Percentiles rank a stretch among this genome's conserved stretches.
Evolutionary conservation across 1,140 invertebrate genomes (phyloP).

Genomic region (Drosophila grimshawi): DNA sequence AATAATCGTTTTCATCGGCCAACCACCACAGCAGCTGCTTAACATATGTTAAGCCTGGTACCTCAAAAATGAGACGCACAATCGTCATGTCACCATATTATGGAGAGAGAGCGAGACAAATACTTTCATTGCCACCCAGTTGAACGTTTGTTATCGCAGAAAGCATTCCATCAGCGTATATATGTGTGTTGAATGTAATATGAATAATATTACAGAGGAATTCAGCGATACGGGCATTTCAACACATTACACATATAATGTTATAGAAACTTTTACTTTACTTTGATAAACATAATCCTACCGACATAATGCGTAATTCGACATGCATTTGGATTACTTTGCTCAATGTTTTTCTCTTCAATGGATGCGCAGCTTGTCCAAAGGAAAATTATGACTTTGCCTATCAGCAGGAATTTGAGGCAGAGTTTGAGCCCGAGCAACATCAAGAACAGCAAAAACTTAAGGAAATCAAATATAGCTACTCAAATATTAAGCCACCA

Average conservation of each 20-base stretch:
- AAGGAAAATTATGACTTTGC: not conserved
- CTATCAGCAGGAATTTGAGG: not conserved
- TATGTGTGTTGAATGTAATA: not conserved
- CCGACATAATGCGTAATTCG: not conserved
- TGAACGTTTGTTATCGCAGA: constrained; percentile 5
- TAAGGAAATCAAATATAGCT: constrained; percentile 31
- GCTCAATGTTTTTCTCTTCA: not conserved
- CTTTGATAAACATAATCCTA: not conserved
- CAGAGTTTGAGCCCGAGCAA: not conserved
- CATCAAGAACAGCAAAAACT: not conserved
- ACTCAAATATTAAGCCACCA: constrained; percentile 30
- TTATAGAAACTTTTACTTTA: not conserved
- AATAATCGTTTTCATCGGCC: too few relatives aligned
- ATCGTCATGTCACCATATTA: too few relatives aligned
- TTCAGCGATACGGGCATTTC: not conserved
- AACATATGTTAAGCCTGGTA: too few relatives aligned
- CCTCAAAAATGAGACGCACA: too few relatives aligned
- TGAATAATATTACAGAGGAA: not conserved
- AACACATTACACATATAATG: not conserved
- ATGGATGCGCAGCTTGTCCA: not conserved
- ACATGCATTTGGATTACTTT: not conserved
- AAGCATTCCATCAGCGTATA: not conserved
- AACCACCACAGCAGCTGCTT: too few relatives aligned
- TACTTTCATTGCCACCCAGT: not conserved
- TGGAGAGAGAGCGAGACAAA: too few relatives aligned